Conservation (phyloP, 2,888 invertebrate species). For the Ectobius pallidus region DNA sequence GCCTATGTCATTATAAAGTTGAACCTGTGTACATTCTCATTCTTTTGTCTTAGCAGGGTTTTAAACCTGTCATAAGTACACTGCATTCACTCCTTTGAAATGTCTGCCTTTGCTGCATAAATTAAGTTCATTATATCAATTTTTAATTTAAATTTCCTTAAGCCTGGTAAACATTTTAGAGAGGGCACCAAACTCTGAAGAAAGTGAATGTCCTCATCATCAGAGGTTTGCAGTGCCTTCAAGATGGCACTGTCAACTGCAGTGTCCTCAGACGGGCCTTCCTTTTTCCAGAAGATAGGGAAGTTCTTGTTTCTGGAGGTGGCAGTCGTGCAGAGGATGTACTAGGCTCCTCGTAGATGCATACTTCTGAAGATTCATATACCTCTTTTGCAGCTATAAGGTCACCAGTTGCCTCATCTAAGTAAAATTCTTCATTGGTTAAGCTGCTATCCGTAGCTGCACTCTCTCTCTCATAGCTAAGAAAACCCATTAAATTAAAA, state of each 20-base stretch:
- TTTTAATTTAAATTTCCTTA: neutral
- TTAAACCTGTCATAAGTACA: neutral
- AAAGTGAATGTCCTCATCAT: neutral
- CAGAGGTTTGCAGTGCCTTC: neutral
- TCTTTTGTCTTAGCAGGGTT: neutral
- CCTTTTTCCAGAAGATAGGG: neutral
- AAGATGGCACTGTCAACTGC: neutral
- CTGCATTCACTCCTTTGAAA: neutral
- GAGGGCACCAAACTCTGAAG: too few species aligned
- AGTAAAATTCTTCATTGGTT: neutral
- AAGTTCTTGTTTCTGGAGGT: neutral
- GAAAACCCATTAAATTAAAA: neutral
- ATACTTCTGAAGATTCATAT: neutral
- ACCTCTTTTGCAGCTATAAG: neutral
- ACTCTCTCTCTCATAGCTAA: neutral
- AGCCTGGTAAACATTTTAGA: neutral
- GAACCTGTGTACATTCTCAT: neutral
- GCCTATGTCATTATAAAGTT: too few species aligned
- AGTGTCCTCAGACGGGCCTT: neutral
- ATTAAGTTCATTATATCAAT: too few species aligned
- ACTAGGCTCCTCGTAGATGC: too few species aligned
- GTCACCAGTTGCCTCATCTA: neutral
- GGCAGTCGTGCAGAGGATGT: too few species aligned
- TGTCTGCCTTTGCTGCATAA: too few species aligned
- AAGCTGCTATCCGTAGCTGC: neutral